A percentile compares a stretch with the other conserved stretches of the same genome.
phyloP scores from a whole-genome alignment of 1,140 invertebrate genomes.

The Dendrolimus punctatus region DNA sequence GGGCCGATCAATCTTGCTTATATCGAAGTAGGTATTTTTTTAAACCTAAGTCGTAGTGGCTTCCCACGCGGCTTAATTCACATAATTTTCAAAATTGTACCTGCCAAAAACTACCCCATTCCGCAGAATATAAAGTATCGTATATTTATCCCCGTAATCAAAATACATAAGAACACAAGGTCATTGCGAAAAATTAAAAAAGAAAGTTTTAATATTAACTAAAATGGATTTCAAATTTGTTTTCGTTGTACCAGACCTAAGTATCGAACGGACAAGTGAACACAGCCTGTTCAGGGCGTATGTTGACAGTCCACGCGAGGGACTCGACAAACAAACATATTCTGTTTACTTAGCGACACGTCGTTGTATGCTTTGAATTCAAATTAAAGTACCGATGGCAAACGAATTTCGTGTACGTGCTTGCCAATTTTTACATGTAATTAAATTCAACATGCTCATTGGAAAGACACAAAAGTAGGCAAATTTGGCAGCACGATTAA shows the following conservation, averaged over 20 bases:
- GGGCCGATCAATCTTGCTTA: too few relatives aligned
- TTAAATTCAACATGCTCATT: constrained; percentile 13
- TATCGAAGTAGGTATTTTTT: too few relatives aligned
- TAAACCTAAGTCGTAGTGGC: too few relatives aligned
- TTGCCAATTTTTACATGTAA: constrained; percentile 26
- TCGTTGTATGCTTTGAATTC: constrained; percentile 52
- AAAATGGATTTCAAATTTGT: neutral
- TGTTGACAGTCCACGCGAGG: constrained; percentile 34
- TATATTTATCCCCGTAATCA: too few relatives aligned
- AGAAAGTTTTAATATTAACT: neutral
- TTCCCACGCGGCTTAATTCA: too few relatives aligned
- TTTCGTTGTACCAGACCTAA: neutral
- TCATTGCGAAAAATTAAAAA: constrained; percentile 19
- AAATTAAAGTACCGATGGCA: constrained; percentile 44
- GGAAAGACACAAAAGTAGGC: neutral
- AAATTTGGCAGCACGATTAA: too few relatives aligned
- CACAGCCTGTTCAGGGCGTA: constrained; percentile 14
- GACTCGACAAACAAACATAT: constrained; percentile 44
- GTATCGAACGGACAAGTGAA: constrained; percentile 8
- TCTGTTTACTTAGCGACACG: constrained; percentile 53
- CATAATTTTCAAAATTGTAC: too few relatives aligned
- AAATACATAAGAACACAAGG: neutral
- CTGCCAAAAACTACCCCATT: too few relatives aligned
- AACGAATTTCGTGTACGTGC: constrained; percentile 39
- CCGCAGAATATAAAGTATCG: too few relatives aligned